Evolutionary conservation across 2,888 invertebrate genomes (phyloP).

Genomic region (Crocallis elinguaria): DNA sequence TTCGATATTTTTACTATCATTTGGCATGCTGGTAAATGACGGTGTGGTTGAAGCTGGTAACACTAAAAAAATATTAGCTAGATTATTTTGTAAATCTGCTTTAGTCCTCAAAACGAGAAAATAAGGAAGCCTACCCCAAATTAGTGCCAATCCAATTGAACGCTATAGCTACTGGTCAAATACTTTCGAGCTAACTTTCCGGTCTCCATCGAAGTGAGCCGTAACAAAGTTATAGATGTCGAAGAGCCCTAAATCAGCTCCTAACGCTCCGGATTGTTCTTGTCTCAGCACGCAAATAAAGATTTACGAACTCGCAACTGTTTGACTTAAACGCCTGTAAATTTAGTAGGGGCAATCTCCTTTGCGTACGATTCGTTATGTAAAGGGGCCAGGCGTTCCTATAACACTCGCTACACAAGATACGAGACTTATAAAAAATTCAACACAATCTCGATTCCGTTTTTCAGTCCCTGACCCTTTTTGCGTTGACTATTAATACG

Average conservation of each 20-base stretch:
- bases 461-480: slow-evolving; percentile 61
- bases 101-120: no score
- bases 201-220: background rate
- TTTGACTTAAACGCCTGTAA: slow-evolving; percentile 66
- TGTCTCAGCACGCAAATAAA: slow-evolving; percentile 62
- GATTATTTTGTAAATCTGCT: no score
- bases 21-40: no score
- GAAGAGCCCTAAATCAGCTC: slow-evolving; percentile 36
- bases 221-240: slow-evolving; percentile 29
- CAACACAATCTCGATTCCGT: slow-evolving; percentile 64
- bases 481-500: slow-evolving; percentile 55
- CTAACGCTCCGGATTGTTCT: slow-evolving; percentile 45
- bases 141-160: background rate
- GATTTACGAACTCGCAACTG: slow-evolving; percentile 62
- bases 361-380: slow-evolving; percentile 61
- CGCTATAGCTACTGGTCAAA: background rate
- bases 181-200: slow-evolving; percentile 4
- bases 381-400: slow-evolving; percentile 55
- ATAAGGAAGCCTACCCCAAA: no score
- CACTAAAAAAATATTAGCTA: no score
- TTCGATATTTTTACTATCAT: no score
- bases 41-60: no score
- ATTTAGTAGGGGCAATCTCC: slow-evolving; percentile 63
- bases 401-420: slow-evolving; percentile 62
- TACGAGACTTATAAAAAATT: slow-evolving; percentile 70